These are phyloP conservation scores for Melinaea marsaeus DNA, from an alignment of 2,888 invertebrate genomes.

Conservation along the genomic window DNA sequence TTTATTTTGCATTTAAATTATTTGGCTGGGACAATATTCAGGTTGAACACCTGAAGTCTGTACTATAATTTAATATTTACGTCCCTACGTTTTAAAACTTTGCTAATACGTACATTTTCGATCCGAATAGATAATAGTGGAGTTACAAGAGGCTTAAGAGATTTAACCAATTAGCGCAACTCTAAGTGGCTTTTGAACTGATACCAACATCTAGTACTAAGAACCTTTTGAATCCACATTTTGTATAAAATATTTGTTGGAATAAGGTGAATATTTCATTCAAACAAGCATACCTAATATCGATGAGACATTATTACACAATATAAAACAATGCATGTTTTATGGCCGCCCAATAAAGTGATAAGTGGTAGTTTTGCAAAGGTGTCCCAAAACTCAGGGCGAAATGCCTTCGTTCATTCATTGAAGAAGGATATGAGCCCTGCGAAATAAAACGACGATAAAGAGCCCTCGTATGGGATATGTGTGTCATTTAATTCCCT, in stretches of 20 bases:
- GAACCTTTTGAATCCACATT: neutral
- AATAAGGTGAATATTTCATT: too few relatives aligned
- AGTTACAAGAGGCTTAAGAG: constrained; percentile 41
- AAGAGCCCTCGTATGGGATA: constrained; percentile 11
- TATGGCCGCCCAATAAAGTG: constrained; percentile 42
- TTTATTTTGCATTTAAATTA: neutral
- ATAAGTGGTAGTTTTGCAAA: constrained; percentile 44
- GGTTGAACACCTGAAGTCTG: neutral
- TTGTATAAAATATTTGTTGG: neutral
- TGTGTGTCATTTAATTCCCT: constrained; percentile 23
- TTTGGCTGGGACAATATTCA: neutral
- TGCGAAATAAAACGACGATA: constrained; percentile 41
- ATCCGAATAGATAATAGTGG: constrained; percentile 11
- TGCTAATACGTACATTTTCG: constrained; percentile 9
- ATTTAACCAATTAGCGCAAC: constrained; percentile 60
- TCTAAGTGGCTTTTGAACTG: constrained; percentile 25
- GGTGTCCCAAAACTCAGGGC: constrained; percentile 36
- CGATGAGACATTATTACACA: neutral
- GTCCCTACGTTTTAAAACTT: neutral
- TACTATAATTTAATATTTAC: neutral
- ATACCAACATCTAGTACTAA: neutral
- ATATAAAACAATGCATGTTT: constrained; percentile 24
- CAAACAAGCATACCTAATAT: constrained; percentile 1
- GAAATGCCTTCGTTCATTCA: constrained; percentile 28
- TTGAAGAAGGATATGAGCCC: constrained; percentile 25